Percentiles rank a stretch among this genome's conserved stretches.
These are phyloP conservation scores for Liposcelis brunnea DNA, from an alignment of 2,888 invertebrate genomes.

Conservation along the genomic window DNA sequence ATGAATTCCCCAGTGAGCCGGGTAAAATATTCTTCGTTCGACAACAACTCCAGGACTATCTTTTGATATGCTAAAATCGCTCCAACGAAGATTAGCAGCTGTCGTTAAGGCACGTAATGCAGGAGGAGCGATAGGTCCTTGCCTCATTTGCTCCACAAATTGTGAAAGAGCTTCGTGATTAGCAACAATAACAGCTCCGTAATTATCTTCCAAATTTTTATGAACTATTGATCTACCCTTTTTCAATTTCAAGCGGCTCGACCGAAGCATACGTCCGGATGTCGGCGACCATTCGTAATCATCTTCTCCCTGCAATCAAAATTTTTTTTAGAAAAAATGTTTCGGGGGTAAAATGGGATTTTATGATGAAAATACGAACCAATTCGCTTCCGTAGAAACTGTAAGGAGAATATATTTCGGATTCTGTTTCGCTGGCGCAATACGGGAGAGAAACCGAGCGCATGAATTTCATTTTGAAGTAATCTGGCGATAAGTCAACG, in stretches of 20 bases:
- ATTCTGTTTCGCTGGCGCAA: slow-evolving; percentile 68
- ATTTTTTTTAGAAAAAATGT: too few species aligned
- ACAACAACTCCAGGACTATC: slow-evolving; percentile 34
- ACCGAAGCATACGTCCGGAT: slow-evolving; percentile 10
- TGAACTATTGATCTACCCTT: slow-evolving; percentile 71
- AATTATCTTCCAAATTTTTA: slow-evolving; percentile 74
- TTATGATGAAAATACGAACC: slow-evolving; percentile 20
- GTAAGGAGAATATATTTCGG: slow-evolving; percentile 68
- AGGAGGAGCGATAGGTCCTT: slow-evolving; percentile 46
- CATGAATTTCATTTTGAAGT: slow-evolving; percentile 40
- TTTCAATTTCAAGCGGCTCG: slow-evolving; percentile 45
- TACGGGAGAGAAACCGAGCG: slow-evolving; percentile 57
- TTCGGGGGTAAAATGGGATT: too few species aligned
- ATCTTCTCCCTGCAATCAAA: slow-evolving; percentile 11
- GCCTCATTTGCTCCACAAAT: slow-evolving; percentile 67
- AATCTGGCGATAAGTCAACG: slow-evolving; percentile 33
- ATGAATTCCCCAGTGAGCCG: slow-evolving; percentile 50
- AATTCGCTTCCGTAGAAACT: slow-evolving; percentile 48
- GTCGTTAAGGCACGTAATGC: slow-evolving; percentile 54
- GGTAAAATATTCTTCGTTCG: slow-evolving; percentile 55
- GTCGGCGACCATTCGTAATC: slow-evolving; percentile 13
- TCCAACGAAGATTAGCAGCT: slow-evolving; percentile 52
- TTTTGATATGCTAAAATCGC: slow-evolving; percentile 48
- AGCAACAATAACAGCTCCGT: slow-evolving; percentile 74
- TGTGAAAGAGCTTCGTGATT: slow-evolving; percentile 81